Evolutionary conservation across 2,113 vertebrate genomes (phyloP).

Genomic region (Zosterops borbonicus): DNA sequence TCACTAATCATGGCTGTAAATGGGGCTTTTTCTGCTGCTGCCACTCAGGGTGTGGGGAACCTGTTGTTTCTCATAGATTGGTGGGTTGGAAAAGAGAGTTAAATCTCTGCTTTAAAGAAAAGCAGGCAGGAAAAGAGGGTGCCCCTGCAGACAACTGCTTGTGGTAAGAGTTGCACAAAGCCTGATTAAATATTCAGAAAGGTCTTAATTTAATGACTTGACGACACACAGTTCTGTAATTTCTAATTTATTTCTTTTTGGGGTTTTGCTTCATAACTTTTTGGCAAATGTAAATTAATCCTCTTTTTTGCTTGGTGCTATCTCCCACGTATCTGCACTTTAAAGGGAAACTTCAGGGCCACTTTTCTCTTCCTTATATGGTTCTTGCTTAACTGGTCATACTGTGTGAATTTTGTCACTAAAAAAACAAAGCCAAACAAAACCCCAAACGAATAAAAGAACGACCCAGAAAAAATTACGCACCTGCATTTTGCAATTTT

Average conservation of each 20-base stretch:
- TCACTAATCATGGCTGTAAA: background rate
- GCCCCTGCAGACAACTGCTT: background rate
- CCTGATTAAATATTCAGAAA: background rate
- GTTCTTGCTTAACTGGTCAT: background rate
- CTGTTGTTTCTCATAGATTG: background rate
- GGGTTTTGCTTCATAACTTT: background rate
- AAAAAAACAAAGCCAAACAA: background rate
- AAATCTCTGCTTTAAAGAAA: background rate
- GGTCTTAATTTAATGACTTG: background rate
- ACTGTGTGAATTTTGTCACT: background rate
- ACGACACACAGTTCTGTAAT: background rate
- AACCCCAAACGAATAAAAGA: background rate
- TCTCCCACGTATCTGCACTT: background rate
- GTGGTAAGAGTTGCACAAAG: background rate
- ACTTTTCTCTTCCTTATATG: background rate
- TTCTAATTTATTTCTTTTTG: background rate
- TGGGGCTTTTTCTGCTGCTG: accelerated
- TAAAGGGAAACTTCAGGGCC: background rate
- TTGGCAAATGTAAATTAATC: background rate
- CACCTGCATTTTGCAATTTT: background rate
- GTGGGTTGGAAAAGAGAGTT: background rate
- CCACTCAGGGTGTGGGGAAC: background rate
- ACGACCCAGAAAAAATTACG: accelerated
- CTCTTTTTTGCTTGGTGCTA: background rate
- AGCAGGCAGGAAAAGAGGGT: background rate